Evolutionary conservation across 2,888 invertebrate genomes (phyloP), one percentile per base, ranked within the genome.

Genomic region (Aspidiotus destructor): DNA sequence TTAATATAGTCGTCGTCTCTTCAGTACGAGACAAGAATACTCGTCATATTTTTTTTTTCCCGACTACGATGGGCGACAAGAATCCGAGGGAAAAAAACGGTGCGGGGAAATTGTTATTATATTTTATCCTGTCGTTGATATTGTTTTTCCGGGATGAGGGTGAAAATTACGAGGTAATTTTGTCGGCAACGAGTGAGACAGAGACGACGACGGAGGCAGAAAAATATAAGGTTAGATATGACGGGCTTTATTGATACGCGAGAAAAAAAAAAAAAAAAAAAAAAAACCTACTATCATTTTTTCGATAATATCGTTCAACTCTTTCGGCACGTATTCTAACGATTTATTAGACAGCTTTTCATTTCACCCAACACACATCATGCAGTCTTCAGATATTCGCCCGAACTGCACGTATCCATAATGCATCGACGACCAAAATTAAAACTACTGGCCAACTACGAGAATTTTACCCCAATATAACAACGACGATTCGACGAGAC

Each of bases 161-260:
- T 61, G 61, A 61, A 61, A 61, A 61, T 61, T 61, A 61, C 61
- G 61, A 61, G 61, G 61, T 44, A 61, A 61, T 61, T 61, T 61
- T 17, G 44, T 28, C 28, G 28, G 28, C 28, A 61, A 61, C 44
- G n/a, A 48, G n/a, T 48, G n/a, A 48, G n/a, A 48, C 6, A 48
- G n/a, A 48, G n/a, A 48, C 10, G n/a, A 48, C 10, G 48, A 48
- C 11, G n/a, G 28, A 28, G 28, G 28, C 28, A 28, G 28, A 28
- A 28, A n/a, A 44, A 44, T 17, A 61, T 17, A 44, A 61, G 44
- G 41, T 44, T 41, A 41, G 61, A 61, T 61, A 61, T 61, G 61
- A 61, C 61, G n/a, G 11, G 61, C 42, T 44, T 61, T 61, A 61
- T 61, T 61, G 61, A 61, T 42, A 61, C 61, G 61, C 61, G 16